Conservation (phyloP, 2,797 vertebrate species). For the Neostethus bicornis region DNA sequence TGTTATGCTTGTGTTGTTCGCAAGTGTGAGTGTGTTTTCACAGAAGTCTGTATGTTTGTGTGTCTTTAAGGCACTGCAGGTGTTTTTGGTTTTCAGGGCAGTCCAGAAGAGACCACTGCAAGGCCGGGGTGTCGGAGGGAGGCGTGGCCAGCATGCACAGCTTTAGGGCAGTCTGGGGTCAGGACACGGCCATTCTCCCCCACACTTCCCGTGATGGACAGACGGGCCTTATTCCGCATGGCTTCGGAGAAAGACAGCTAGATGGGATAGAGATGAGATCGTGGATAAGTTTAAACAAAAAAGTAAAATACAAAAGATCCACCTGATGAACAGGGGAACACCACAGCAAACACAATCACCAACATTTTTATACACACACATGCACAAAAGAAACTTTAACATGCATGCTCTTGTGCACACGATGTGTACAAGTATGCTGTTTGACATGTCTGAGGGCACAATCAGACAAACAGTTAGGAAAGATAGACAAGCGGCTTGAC, state of each 20-base stretch:
- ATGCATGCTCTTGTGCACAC: conserved; percentile 53
- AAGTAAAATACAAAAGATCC: conserved; percentile 15
- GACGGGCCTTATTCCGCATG: conserved; percentile 99
- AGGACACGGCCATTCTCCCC: conserved; percentile 94
- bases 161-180: conserved; percentile 97
- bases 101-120: conserved; percentile 97
- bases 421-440: conserved; percentile 9
- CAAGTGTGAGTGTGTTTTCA: conserved; percentile 32
- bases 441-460: conserved; percentile 33
- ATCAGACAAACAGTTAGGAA: conserved; percentile 25
- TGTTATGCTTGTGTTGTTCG: conserved; percentile 21
- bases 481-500: not conserved
- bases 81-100: conserved; percentile 99
- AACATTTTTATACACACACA: conserved; percentile 22
- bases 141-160: conserved; percentile 89
- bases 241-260: conserved; percentile 98
- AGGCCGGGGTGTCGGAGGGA: conserved; percentile 94
- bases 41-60: conserved; percentile 58
- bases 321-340: not conserved
- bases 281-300: conserved; percentile 33
- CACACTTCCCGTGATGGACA: conserved; percentile 98
- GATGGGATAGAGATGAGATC: conserved; percentile 48
- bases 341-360: conserved; percentile 16
- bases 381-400: conserved; percentile 35
- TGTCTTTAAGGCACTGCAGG: conserved; percentile 94